phyloP scores from a whole-genome alignment of 2,797 vertebrate species.

The Muscicapa comitata region DNA sequence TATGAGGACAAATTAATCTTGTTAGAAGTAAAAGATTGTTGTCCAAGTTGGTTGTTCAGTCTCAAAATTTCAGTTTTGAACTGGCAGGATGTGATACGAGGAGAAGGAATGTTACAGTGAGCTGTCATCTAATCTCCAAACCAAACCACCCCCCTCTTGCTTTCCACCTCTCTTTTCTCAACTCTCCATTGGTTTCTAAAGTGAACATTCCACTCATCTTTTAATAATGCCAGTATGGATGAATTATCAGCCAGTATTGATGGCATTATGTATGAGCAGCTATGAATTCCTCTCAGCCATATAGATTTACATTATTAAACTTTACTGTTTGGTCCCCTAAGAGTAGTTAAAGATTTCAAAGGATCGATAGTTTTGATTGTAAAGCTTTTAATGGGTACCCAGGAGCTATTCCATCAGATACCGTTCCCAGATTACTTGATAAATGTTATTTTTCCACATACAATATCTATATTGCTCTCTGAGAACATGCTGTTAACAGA shows the following conservation, averaged over 20 bases:
- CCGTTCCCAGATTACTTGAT: neutral
- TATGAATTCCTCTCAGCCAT: neutral
- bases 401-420: neutral
- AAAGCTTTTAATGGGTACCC: neutral
- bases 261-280: neutral
- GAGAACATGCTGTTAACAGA: neutral
- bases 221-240: neutral
- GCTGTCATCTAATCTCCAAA: neutral
- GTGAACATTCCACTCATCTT: neutral
- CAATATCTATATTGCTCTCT: neutral
- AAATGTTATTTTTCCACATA: neutral
- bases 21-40: neutral
- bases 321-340: neutral
- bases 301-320: neutral
- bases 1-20: neutral
- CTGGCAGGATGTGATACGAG: neutral
- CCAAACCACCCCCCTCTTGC: neutral
- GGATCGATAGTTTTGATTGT: neutral
- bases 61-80: neutral
- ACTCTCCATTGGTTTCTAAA: neutral
- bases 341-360: constrained; percentile 19
- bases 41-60: neutral
- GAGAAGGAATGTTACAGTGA: neutral
- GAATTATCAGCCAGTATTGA: neutral
- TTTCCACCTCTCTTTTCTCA: neutral